Conservation (phyloP, 2,888 invertebrate species). For the Drosophila mayaguana region DNA sequence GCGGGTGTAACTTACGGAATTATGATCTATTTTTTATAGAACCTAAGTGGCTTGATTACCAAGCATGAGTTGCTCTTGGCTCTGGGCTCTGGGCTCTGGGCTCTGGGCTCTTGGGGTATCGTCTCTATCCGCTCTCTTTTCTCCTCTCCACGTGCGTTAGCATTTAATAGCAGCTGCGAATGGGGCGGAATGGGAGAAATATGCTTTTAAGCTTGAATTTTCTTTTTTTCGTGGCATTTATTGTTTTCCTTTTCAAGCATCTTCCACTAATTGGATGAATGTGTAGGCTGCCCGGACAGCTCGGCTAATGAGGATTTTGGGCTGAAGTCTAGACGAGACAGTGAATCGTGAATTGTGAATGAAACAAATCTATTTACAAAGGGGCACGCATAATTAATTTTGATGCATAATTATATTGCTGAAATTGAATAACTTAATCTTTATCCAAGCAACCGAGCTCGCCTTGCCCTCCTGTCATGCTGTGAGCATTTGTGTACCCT, state of each 20-base stretch:
- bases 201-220: slow-evolving; percentile 14
- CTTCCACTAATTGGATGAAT: slow-evolving; percentile 3
- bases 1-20: slow-evolving; percentile 41
- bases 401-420: background rate
- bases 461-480: background rate
- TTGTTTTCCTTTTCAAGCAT: background rate
- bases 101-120: too few species aligned
- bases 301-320: slow-evolving; percentile 2
- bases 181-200: slow-evolving; percentile 13
- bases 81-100: background rate
- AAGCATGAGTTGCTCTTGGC: background rate
- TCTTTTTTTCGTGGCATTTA: background rate
- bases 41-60: slow-evolving; percentile 48
- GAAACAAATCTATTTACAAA: background rate
- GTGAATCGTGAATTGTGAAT: background rate
- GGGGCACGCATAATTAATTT: slow-evolving; percentile 3
- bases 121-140: background rate
- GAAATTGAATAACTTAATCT: background rate
- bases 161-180: slow-evolving; percentile 30
- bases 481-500: background rate
- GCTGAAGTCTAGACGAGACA: background rate
- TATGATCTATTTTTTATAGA: slow-evolving; percentile 55
- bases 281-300: background rate
- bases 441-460: background rate
- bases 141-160: background rate